These are phyloP conservation scores for Leucozona laternaria DNA, from an alignment of 2,888 invertebrate genomes.

Conservation along the genomic window DNA sequence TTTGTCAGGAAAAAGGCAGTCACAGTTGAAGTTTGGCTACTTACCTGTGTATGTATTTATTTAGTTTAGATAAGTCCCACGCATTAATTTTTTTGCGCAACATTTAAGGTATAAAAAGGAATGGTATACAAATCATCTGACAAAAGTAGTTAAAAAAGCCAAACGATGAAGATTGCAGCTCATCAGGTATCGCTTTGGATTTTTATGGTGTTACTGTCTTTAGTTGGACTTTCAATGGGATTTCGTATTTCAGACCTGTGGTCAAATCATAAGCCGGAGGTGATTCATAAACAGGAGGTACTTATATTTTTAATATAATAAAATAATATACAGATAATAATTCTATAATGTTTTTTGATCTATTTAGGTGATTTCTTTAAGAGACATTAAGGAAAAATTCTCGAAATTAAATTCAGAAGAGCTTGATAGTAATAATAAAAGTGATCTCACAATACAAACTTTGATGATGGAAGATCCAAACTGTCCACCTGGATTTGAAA, in stretches of 20 bases:
- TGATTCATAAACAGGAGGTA: not conserved
- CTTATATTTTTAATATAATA: not conserved
- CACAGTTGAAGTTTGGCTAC: not conserved
- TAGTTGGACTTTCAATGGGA: constrained; percentile 27
- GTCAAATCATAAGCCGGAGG: not conserved
- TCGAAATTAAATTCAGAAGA: not conserved
- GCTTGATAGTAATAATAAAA: not conserved
- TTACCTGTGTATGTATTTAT: not conserved
- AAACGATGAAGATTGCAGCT: constrained; percentile 32
- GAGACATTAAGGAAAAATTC: constrained; percentile 36
- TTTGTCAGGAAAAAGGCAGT: constrained; percentile 12
- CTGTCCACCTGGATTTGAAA: constrained; percentile 49
- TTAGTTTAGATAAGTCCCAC: not conserved
- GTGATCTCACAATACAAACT: constrained; percentile 5
- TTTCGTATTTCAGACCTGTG: constrained; percentile 8
- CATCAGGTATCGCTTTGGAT: constrained; percentile 1
- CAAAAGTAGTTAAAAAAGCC: constrained; percentile 15
- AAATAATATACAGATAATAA: not conserved
- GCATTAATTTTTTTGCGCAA: not conserved
- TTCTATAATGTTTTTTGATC: not conserved
- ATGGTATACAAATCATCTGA: not conserved
- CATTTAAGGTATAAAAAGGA: constrained; percentile 47
- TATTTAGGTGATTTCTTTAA: constrained; percentile 44
- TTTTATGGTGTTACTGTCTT: constrained; percentile 9
- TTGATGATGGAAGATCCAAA: constrained; percentile 44